Evolutionary conservation across 2,113 vertebrate genomes (phyloP).

Genomic region (Eira barbara): DNA sequence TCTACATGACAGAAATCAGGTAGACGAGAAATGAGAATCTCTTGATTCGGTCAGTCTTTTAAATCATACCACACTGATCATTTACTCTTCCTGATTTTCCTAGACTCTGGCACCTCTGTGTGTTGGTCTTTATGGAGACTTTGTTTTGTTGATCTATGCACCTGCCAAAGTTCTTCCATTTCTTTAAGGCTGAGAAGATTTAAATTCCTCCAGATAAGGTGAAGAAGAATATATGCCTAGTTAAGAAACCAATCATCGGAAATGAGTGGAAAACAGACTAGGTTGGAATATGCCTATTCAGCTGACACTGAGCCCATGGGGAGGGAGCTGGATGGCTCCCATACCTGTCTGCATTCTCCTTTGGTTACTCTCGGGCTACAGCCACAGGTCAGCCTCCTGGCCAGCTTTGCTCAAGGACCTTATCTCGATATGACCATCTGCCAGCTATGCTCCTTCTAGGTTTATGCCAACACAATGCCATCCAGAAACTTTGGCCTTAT

Average conservation of each 20-base stretch:
- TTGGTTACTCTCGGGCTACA: neutral
- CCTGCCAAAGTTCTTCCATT: neutral
- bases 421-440: neutral
- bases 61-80: neutral
- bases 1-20: neutral
- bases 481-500: neutral
- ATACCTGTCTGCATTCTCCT: neutral
- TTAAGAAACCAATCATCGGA: slow-evolving; percentile 12
- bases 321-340: neutral
- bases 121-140: neutral
- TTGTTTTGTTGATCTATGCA: neutral
- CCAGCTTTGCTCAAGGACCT: neutral
- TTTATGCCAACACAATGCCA: neutral
- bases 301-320: neutral
- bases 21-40: neutral
- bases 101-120: neutral
- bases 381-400: neutral
- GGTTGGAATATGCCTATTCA: neutral
- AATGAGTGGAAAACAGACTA: neutral
- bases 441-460: neutral
- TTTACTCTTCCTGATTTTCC: neutral
- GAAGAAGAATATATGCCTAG: neutral
- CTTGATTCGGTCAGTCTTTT: neutral
- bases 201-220: neutral
- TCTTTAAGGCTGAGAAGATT: slow-evolving; percentile 13